These are phyloP conservation scores for Dendrolimus houi DNA, from an alignment of 2,888 invertebrate genomes.

Conservation along the genomic window DNA sequence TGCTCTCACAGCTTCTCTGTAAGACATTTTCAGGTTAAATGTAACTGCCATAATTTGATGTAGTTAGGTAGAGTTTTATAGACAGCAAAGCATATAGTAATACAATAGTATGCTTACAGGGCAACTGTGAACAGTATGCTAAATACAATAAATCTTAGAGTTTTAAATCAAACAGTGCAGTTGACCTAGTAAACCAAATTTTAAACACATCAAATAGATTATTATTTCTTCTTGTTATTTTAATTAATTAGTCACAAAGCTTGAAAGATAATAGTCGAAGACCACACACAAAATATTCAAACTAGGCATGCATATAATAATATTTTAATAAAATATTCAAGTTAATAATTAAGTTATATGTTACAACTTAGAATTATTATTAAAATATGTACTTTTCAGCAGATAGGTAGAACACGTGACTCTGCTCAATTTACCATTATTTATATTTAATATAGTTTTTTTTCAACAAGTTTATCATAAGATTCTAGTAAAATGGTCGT, in stretches of 20 bases:
- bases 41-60: slow-evolving; percentile 65
- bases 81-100: slow-evolving; percentile 14
- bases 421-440: background rate
- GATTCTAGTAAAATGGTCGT: slow-evolving; percentile 19
- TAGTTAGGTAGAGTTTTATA: background rate
- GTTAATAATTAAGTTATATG: background rate
- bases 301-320: slow-evolving; percentile 28
- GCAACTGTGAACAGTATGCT: slow-evolving; percentile 51
- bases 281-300: slow-evolving; percentile 46
- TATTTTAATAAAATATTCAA: background rate
- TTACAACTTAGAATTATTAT: background rate
- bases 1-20: slow-evolving; percentile 66
- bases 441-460: background rate
- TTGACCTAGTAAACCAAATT: background rate
- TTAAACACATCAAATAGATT: background rate
- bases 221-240: background rate
- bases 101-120: slow-evolving; percentile 51
- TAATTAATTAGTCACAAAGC: slow-evolving; percentile 12
- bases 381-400: too few relatives aligned
- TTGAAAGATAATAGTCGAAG: slow-evolving; percentile 29
- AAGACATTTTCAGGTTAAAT: slow-evolving; percentile 47
- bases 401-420: background rate
- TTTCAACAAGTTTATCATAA: slow-evolving; percentile 12
- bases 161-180: slow-evolving; percentile 2
- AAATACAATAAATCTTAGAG: slow-evolving; percentile 19